Evolutionary conservation across 1,140 invertebrate species (phyloP), one percentile per base, ranked within the genome.

Genomic region (Cryptotermes secundus): DNA sequence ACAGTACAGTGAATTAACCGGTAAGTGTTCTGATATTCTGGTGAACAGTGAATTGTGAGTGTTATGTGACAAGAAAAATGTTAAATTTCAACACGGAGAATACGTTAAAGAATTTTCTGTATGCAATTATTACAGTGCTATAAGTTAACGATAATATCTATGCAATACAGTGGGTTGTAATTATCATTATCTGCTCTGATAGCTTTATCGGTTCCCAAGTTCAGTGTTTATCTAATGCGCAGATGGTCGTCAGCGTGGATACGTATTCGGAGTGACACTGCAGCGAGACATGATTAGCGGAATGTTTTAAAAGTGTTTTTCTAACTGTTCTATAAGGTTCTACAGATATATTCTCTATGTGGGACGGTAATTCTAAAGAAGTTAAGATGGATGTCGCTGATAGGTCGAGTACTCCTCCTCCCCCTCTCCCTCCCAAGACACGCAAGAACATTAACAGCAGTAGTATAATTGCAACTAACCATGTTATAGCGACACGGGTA

Each of bases 391-490:
- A 83, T 35, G 80, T 72, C 38, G 36, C 7, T 36, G 83, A 35
- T 53, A 84, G 38, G 34, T 34, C 45, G n/a, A 42, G n/a, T 42
- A 36, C 65, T 24, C 86, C 87, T 24, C 87, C 87, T 24, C 87
- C 86, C 16, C 87, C 87, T 22, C 80, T 87, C 36, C 87, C 86
- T 26, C 85, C 85, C 12, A 87, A 87, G 84, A 86, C 86, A 14
- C 83, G 86, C 0, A 72, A 72, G 59, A 72, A 14, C 59, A 72
- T 72, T 31, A 72, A 31, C n/a, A 72, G 2, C 26, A 31, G 59
- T 72, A 16, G 59, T n/a, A 4, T 72, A 72, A 72, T n/a, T 72
- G n/a, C 26, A 12, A 72, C n/a, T n/a, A 72, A 72, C n/a, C 59
- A 72, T 31, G 59, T 31, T 6, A 72, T 72, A 72, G 31, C 53